These are phyloP conservation scores for Drosophila crucigera DNA, from an alignment of 2,888 invertebrate species.

Conservation along the genomic window DNA sequence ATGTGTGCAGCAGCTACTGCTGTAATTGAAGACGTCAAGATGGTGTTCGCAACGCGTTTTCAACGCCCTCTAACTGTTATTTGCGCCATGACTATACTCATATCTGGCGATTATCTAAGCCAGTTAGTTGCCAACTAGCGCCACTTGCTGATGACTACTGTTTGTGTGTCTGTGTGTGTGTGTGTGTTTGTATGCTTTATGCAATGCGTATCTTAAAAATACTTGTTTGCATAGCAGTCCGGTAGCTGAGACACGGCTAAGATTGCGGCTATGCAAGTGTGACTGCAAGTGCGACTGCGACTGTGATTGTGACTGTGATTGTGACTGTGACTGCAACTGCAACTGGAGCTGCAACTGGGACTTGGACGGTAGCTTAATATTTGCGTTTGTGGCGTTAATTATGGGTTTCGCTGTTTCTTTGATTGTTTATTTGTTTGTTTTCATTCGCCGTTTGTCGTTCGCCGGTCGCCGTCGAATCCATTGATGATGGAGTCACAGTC, in stretches of 20 bases:
- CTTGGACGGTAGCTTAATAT: constrained; percentile 66
- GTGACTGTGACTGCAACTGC: not conserved
- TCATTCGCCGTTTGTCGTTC: constrained; percentile 30
- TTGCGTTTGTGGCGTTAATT: constrained; percentile 82
- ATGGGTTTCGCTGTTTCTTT: constrained; percentile 73
- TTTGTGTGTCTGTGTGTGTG: constrained; percentile 1
- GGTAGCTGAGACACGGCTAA: constrained; percentile 21
- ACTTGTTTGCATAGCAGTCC: constrained; percentile 11
- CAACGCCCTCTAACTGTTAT: constrained; percentile 27
- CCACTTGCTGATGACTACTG: constrained; percentile 33
- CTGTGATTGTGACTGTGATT: not conserved
- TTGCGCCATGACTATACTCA: not conserved
- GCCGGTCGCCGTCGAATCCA: constrained; percentile 14
- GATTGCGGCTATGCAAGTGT: constrained; percentile 57
- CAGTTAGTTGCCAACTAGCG: constrained; percentile 43
- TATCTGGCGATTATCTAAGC: constrained; percentile 38
- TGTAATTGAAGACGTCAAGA: not conserved
- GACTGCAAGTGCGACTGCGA: not conserved
- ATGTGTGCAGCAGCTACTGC: not conserved
- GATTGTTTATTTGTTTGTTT: constrained; percentile 77
- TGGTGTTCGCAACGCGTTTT: constrained; percentile 4
- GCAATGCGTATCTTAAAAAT: constrained; percentile 51
- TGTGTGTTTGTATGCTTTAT: constrained; percentile 25
- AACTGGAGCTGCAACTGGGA: not conserved
- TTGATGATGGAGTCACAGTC: constrained; percentile 40